Conservation (phyloP, 2,888 invertebrate species). For the Hirtodrosophila alboralis region DNA sequence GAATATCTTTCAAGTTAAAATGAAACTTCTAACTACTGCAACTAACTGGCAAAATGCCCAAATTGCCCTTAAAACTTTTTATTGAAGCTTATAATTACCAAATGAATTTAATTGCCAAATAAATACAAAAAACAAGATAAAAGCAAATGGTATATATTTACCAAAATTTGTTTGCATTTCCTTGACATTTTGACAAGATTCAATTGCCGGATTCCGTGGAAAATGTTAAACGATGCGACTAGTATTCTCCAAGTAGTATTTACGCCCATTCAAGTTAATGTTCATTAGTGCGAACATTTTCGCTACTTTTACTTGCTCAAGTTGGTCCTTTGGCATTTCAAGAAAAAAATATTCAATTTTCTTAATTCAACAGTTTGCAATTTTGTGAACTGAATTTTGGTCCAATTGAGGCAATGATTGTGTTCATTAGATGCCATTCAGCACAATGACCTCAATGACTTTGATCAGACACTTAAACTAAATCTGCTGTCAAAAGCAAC, state of each 20-base stretch:
- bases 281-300: constrained; percentile 1
- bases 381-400: constrained; percentile 9
- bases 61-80: too few species aligned
- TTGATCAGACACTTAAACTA: not conserved
- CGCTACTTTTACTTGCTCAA: constrained; percentile 9
- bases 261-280: constrained; percentile 3
- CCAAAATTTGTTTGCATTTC: not conserved
- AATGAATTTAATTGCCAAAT: too few species aligned
- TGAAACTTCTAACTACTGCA: too few species aligned
- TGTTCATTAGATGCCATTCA: constrained; percentile 47
- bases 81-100: too few species aligned
- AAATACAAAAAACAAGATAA: not conserved
- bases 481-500: too few species aligned
- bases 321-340: constrained; percentile 1
- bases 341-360: constrained; percentile 17
- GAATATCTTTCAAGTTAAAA: too few species aligned
- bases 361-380: constrained; percentile 22
- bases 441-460: constrained; percentile 25
- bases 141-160: not conserved
- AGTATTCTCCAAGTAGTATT: constrained; percentile 1
- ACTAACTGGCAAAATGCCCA: too few species aligned
- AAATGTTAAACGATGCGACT: not conserved
- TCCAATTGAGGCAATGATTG: constrained; percentile 5
- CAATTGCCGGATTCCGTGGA: constrained; percentile 1
- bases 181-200: not conserved